These are phyloP conservation scores for Oscheius sp. DNA, from an alignment of 1,140 invertebrate species.

Conservation along the genomic window DNA sequence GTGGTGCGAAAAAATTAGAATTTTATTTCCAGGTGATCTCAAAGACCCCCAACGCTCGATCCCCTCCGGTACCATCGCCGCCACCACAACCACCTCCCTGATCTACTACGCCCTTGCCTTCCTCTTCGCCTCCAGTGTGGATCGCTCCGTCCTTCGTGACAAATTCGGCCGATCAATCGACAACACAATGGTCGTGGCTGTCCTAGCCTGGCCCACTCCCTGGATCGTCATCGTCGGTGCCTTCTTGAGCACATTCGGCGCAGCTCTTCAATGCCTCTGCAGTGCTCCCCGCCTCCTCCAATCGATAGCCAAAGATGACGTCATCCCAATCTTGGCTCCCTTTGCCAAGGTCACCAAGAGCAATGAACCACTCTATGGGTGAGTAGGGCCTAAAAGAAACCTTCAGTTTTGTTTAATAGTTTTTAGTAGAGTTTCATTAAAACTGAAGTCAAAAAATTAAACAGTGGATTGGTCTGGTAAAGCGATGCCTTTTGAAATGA, in stretches of 20 bases:
- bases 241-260: slow-evolving; percentile 92
- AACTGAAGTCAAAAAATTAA: not conserved
- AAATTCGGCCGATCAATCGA: slow-evolving; percentile 67
- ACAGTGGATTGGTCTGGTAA: no score
- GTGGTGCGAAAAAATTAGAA: no score
- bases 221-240: slow-evolving; percentile 97
- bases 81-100: slow-evolving; percentile 89
- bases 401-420: not conserved
- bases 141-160: slow-evolving; percentile 87
- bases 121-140: slow-evolving; percentile 88
- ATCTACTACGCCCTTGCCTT: slow-evolving; percentile 86
- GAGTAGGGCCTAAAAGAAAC: slow-evolving; percentile 6
- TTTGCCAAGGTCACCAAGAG: slow-evolving; percentile 85
- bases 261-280: slow-evolving; percentile 92
- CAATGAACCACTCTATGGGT: slow-evolving; percentile 89
- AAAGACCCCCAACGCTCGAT: slow-evolving; percentile 88
- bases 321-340: slow-evolving; percentile 88
- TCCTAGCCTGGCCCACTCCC: slow-evolving; percentile 96
- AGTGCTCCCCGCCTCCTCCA: slow-evolving; percentile 76
- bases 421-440: not conserved
- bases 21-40: slow-evolving; percentile 78
- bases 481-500: no score
- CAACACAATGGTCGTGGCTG: slow-evolving; percentile 87
- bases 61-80: slow-evolving; percentile 90
- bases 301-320: slow-evolving; percentile 94